phyloP scores from a whole-genome alignment of 1,140 invertebrate genomes.

The Asobara japonica region DNA sequence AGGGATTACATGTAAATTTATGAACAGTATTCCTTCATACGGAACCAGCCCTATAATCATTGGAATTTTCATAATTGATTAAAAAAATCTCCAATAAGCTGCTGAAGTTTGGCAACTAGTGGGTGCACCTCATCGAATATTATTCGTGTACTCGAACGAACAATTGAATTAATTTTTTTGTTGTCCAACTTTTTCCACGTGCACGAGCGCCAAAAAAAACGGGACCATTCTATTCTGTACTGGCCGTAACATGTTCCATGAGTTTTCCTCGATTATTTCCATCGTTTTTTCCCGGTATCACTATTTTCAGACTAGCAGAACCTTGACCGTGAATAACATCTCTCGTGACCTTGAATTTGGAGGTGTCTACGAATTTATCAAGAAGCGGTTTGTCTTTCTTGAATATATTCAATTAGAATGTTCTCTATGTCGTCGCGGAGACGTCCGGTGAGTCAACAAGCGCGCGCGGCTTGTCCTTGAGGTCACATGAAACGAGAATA shows the following conservation, averaged over 20 bases:
- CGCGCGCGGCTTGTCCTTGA: conserved; percentile 45
- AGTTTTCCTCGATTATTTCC: not conserved
- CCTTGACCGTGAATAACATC: conserved; percentile 24
- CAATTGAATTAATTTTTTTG: too few relatives aligned
- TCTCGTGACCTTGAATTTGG: not conserved
- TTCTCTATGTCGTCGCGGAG: conserved; percentile 47
- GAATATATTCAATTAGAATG: conserved; percentile 47
- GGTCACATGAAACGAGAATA: conserved; percentile 45
- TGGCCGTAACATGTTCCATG: not conserved
- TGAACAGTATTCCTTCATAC: too few relatives aligned
- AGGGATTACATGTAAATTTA: too few relatives aligned
- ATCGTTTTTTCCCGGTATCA: not conserved
- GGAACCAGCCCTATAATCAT: too few relatives aligned
- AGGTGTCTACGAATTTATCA: not conserved
- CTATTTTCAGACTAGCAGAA: not conserved
- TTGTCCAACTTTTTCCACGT: not conserved
- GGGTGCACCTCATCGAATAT: too few relatives aligned
- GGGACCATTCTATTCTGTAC: not conserved
- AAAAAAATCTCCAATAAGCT: too few relatives aligned
- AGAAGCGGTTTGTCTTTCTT: conserved; percentile 20
- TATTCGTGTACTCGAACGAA: too few relatives aligned
- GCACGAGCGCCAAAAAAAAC: not conserved
- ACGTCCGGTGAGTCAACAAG: conserved; percentile 47
- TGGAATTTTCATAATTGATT: too few relatives aligned
- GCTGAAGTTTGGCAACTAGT: too few relatives aligned